Evolutionary conservation across 2,797 vertebrate species (phyloP), one percentile per base, ranked within the genome.

Genomic region (Netta rufina): DNA sequence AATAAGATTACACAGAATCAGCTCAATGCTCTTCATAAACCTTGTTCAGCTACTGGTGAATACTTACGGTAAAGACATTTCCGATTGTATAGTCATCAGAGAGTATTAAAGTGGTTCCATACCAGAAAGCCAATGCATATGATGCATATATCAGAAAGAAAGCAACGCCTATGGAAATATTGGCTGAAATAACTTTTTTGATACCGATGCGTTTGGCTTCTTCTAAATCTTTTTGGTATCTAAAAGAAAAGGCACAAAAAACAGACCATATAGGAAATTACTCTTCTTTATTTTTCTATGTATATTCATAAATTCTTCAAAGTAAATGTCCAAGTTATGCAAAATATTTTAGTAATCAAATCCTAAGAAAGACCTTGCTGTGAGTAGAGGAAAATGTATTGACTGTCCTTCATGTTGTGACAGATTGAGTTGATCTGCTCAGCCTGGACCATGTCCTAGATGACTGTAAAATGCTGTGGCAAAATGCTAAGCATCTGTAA

Each of bases 61-160:
- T 38, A 98, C 99, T 98, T 97, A 99, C 99, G 5, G 98, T 99
- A 61, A 99, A 98, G 7, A 99, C 97, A 36, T 30, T 38, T 78
- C 99, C 99, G 53, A 99, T 98, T 33, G 93, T 77, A 95, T 99
- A 99, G 36, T 98, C 97, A 0, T 4, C 1, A 9, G 84, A 72
- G 27, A 99, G 38, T 82, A 99, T 93, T 78, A 99, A 97, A 0
- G 97, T 97, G 62, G 98, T 99, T 64, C 99, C 99, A 24, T 99
- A 99, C 99, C 99, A 99, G 97, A 99, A 99, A 25, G 98, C 98
- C 97, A 99, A 94, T 19, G 99, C 98, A 28, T 99, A 99, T 4
- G 98, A 98, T 41, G 98, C 94, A 96, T 99, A 99, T 82, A 99
- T 98, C 71, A 99, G 92, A 66, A 99, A 79, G 95, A 98, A 99